phyloP scores from a whole-genome alignment of 2,113 vertebrate species.

The Probosciger aterrimus region DNA sequence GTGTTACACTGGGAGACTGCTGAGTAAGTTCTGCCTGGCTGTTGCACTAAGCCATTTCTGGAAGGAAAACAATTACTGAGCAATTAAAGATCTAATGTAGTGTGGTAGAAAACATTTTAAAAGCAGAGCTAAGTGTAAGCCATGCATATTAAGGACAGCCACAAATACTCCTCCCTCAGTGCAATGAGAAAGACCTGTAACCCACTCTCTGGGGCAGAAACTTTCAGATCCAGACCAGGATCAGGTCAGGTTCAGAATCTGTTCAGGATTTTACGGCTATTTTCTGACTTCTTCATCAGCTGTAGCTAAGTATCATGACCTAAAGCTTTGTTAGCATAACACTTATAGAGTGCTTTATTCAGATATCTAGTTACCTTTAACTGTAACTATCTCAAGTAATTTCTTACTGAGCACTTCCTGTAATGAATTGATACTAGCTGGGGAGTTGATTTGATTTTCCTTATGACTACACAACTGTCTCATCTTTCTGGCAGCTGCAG shows the following conservation, averaged over 20 bases:
- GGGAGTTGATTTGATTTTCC: not conserved
- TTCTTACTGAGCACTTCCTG: not conserved
- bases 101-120: not conserved
- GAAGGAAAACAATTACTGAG: not conserved
- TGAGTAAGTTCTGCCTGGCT: not conserved
- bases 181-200: not conserved
- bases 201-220: not conserved
- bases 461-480: not conserved
- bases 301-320: not conserved
- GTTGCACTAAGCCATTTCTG: not conserved
- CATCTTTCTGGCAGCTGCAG: not conserved
- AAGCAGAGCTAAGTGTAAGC: not conserved
- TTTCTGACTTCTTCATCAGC: not conserved
- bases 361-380: not conserved
- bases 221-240: not conserved
- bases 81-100: not conserved
- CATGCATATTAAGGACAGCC: not conserved
- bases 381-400: not conserved
- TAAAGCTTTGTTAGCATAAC: not conserved
- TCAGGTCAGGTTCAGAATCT: not conserved
- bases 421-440: not conserved
- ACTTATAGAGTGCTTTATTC: not conserved
- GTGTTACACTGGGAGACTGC: not conserved
- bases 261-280: not conserved
- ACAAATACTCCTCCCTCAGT: not conserved